Conservation (phyloP, 2,113 vertebrate genomes). For the Calyptommatus sinebrachiatus region DNA sequence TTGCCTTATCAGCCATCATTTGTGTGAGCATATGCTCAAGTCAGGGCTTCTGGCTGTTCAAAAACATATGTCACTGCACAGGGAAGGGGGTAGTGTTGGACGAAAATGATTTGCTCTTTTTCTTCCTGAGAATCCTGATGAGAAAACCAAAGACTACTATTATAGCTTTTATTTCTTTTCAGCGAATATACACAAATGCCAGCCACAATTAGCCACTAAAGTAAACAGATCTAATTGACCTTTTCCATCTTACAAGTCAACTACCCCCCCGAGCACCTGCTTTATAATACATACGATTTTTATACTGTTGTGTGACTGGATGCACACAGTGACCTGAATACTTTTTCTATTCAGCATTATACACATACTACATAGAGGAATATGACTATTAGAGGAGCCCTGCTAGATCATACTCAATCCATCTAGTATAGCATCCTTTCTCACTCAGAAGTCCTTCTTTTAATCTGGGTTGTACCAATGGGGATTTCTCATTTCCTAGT, state of each 20-base stretch:
- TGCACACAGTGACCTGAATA: neutral
- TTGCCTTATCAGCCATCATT: constrained; percentile 81
- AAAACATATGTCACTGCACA: constrained; percentile 75
- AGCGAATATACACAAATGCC: neutral
- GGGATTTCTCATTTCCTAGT: neutral
- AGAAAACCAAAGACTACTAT: constrained; percentile 20
- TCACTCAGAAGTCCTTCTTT: too few relatives aligned
- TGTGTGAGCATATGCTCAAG: constrained; percentile 73
- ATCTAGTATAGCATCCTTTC: too few relatives aligned
- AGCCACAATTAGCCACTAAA: constrained; percentile 8
- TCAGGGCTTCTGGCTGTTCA: constrained; percentile 55
- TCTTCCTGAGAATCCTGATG: constrained; percentile 22
- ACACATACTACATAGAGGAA: too few relatives aligned
- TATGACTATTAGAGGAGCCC: too few relatives aligned
- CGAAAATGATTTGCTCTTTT: neutral
- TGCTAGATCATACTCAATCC: too few relatives aligned
- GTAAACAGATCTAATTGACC: neutral
- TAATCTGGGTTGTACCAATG: too few relatives aligned
- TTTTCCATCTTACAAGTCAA: neutral
- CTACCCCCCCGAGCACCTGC: neutral
- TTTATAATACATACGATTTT: neutral
- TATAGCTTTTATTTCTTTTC: neutral
- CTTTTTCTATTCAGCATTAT: neutral
- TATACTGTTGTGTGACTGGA: neutral
- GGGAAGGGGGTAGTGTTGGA: neutral